Evolutionary conservation across 2,888 invertebrate species (phyloP).

Genomic region (Neocrepidodera transversa): DNA sequence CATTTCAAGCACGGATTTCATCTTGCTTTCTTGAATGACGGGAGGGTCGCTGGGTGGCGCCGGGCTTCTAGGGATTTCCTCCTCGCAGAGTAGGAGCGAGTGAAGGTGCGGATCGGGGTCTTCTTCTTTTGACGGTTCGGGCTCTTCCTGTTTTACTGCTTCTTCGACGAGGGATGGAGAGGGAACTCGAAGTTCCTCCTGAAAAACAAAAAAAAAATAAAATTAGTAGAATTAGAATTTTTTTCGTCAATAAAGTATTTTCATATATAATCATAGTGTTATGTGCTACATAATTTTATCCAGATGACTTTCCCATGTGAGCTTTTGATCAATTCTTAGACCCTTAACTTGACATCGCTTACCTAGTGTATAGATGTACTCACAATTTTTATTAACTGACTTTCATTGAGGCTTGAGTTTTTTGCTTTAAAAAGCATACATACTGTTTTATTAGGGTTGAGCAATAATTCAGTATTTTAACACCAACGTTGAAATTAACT

Average conservation of each 20-base stretch:
- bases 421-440: neutral
- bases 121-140: conserved; percentile 45
- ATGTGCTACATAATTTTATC: neutral
- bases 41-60: conserved; percentile 67
- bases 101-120: conserved; percentile 68
- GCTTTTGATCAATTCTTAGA: conserved; percentile 1
- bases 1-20: conserved; percentile 67
- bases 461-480: neutral
- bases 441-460: neutral
- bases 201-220: neutral
- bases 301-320: neutral
- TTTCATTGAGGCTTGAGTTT: neutral
- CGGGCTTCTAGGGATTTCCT: conserved; percentile 90
- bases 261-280: too few species aligned
- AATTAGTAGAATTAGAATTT: too few species aligned
- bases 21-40: conserved; percentile 54
- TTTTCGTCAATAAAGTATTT: too few species aligned
- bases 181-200: conserved; percentile 3
- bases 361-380: neutral
- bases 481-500: neutral
- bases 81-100: conserved; percentile 83
- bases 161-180: conserved; percentile 33
- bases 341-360: neutral
- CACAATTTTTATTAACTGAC: neutral
- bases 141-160: conserved; percentile 27